Evolutionary conservation across 2,888 invertebrate species (phyloP).

Genomic region (Diaperis boleti): DNA sequence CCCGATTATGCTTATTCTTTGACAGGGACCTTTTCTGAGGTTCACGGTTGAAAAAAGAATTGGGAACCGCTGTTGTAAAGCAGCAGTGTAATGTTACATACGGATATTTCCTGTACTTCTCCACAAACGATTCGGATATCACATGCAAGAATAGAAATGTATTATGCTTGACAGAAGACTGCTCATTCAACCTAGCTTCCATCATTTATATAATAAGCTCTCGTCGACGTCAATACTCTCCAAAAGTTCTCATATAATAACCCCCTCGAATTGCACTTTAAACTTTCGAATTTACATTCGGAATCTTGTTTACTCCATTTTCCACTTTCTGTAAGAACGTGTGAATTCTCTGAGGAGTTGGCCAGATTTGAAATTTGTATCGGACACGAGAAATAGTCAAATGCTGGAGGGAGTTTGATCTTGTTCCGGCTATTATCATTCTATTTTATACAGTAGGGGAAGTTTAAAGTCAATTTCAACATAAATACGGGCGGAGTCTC

Average conservation of each 20-base stretch:
- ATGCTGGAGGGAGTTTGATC: background rate
- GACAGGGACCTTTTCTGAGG: too few species aligned
- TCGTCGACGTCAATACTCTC: background rate
- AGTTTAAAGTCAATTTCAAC: constrained; percentile 6
- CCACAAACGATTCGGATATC: too few species aligned
- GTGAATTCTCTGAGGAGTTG: constrained; percentile 18
- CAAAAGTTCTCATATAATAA: background rate
- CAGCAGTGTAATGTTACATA: too few species aligned
- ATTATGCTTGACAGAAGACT: background rate
- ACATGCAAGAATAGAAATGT: too few species aligned
- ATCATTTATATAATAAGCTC: background rate
- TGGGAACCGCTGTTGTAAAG: too few species aligned
- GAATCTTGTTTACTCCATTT: constrained; percentile 31
- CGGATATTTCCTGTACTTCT: too few species aligned
- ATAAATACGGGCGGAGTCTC: background rate
- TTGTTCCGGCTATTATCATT: constrained; percentile 3
- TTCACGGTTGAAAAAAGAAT: too few species aligned
- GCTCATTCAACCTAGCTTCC: background rate
- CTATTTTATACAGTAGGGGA: background rate
- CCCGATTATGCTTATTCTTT: too few species aligned
- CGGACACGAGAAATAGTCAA: constrained; percentile 7
- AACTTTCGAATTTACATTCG: constrained; percentile 17
- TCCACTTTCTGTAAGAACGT: constrained; percentile 32
- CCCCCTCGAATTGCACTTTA: constrained; percentile 4
- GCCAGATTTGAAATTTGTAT: constrained; percentile 27